These are phyloP conservation scores for Chrysogorgia sp. DNA, from an alignment of 92 coral and sea anemone genomes.

Conservation along the genomic window DNA sequence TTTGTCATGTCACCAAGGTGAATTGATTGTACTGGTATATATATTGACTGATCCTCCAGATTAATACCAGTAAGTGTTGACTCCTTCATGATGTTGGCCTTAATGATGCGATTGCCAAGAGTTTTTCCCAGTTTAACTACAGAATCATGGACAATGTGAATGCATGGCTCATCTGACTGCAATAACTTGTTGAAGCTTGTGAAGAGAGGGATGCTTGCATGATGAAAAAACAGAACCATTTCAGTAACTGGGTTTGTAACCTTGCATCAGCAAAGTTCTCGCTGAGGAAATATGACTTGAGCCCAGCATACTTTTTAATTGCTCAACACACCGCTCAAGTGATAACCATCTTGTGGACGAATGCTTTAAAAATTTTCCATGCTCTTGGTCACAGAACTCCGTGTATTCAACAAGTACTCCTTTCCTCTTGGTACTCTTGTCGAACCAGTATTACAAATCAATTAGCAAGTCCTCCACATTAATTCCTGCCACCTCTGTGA, in stretches of 20 bases:
- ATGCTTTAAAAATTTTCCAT: constrained; percentile 31
- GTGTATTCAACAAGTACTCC: constrained; percentile 34
- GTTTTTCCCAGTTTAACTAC: constrained; percentile 35
- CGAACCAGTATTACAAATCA: constrained; percentile 52
- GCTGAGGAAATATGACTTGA: constrained; percentile 39
- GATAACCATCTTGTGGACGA: constrained; percentile 41
- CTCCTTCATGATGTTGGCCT: constrained; percentile 26
- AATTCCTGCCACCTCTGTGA: constrained; percentile 19
- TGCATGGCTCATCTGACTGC: constrained; percentile 40
- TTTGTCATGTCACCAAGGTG: constrained; percentile 43
- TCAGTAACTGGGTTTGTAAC: constrained; percentile 12
- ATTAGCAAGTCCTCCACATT: constrained; percentile 48
- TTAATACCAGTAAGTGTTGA: constrained; percentile 22
- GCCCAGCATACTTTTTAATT: constrained; percentile 32
- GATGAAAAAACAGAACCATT: background rate
- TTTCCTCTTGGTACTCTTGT: constrained; percentile 32
- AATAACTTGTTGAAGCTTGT: constrained; percentile 41
- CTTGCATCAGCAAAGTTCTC: constrained; percentile 42
- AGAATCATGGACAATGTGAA: constrained; percentile 47
- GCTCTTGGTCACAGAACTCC: constrained; percentile 48
- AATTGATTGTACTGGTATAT: constrained; percentile 27
- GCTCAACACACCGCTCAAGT: constrained; percentile 39
- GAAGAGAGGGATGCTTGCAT: constrained; percentile 32
- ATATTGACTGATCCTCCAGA: constrained; percentile 29
- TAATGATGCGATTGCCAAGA: constrained; percentile 30